Evolutionary conservation across 1,140 invertebrate species (phyloP).

Genomic region (Eumeta japonica): DNA sequence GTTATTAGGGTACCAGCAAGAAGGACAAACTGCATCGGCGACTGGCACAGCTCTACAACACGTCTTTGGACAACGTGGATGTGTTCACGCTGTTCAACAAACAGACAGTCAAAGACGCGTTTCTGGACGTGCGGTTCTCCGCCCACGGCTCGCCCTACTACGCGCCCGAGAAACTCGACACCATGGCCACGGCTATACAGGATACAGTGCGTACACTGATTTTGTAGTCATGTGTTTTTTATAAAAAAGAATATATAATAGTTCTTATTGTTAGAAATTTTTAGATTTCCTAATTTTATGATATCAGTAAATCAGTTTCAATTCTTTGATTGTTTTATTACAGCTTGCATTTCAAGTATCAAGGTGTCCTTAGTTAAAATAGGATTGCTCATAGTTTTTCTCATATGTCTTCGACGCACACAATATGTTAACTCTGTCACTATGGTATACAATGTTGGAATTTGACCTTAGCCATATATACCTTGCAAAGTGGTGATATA

Average conservation of each 20-base stretch:
- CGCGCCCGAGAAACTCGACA: conserved; percentile 80
- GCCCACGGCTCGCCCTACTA: conserved; percentile 92
- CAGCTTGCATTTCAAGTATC: too few species aligned
- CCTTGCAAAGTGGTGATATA: too few species aligned
- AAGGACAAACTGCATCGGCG: conserved; percentile 70
- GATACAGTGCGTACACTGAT: conserved; percentile 61
- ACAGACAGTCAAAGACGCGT: conserved; percentile 61
- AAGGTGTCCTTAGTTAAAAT: too few species aligned
- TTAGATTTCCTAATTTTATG: too few species aligned
- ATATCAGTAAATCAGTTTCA: too few species aligned
- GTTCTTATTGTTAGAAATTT: background rate
- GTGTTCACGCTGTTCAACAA: conserved; percentile 85
- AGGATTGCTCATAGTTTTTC: too few species aligned
- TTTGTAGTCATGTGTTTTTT: background rate
- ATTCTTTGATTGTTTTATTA: too few species aligned
- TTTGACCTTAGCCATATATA: too few species aligned
- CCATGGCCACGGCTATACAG: conserved; percentile 68
- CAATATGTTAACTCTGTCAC: too few species aligned
- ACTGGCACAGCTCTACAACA: conserved; percentile 74
- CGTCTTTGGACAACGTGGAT: conserved; percentile 80
- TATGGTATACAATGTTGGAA: too few species aligned
- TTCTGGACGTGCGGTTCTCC: conserved; percentile 83
- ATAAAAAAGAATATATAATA: background rate
- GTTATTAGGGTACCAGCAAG: conserved; percentile 69
- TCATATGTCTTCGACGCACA: too few species aligned